Evolutionary conservation across 2,113 vertebrate genomes (phyloP).

Genomic region (Corvus hawaiiensis): DNA sequence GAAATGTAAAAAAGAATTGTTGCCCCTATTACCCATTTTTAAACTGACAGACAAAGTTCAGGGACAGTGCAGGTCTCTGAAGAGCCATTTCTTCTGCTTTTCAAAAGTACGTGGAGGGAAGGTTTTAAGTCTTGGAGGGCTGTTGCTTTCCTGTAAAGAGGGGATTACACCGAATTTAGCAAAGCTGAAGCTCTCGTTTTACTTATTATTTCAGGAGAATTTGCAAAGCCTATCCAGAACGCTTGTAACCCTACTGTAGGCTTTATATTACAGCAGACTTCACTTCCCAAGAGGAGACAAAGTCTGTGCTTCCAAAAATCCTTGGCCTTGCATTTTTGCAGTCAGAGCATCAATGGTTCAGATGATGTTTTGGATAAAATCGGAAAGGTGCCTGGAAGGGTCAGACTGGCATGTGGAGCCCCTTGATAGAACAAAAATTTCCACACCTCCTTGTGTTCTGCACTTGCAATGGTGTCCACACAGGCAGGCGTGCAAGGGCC

Average conservation of each 20-base stretch:
- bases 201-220: background rate
- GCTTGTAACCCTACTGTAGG: background rate
- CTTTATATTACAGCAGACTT: background rate
- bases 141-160: background rate
- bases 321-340: background rate
- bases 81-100: background rate
- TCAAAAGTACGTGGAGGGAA: background rate
- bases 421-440: background rate
- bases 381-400: background rate
- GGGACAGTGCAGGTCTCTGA: background rate
- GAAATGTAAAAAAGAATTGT: background rate
- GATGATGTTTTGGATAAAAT: background rate
- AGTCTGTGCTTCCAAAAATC: background rate
- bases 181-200: background rate
- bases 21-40: background rate
- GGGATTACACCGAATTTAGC: background rate
- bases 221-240: background rate
- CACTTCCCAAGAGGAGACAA: background rate
- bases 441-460: background rate
- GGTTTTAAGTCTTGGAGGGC: background rate
- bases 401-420: background rate
- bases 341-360: background rate
- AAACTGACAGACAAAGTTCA: background rate
- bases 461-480: background rate
- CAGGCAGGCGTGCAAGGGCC: background rate